Conservation (phyloP, 2,888 invertebrate species). For the Cataglyphis cursor region DNA sequence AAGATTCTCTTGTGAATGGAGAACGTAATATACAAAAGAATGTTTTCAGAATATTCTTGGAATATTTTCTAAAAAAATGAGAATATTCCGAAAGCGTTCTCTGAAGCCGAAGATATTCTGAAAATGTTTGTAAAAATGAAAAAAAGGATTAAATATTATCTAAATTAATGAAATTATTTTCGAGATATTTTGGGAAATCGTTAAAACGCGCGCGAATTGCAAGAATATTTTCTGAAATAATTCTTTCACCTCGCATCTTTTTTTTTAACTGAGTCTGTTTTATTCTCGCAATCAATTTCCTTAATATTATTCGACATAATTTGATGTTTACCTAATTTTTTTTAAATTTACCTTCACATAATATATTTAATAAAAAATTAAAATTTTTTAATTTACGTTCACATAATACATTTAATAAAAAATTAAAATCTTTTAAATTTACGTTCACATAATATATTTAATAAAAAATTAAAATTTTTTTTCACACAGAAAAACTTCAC, state of each 20-base stretch:
- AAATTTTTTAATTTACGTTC: background rate
- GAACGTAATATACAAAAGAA: slow-evolving; percentile 10
- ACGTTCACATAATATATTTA: background rate
- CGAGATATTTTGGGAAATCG: background rate
- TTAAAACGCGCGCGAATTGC: background rate
- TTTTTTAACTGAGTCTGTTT: background rate
- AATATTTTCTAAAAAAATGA: background rate
- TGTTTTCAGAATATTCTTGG: slow-evolving; percentile 15
- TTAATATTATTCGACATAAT: background rate
- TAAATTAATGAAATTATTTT: slow-evolving; percentile 12
- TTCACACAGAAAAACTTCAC: background rate
- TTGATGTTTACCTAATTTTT: slow-evolving; percentile 2
- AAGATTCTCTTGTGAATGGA: slow-evolving; percentile 35
- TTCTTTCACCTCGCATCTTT: background rate
- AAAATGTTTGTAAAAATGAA: background rate
- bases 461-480: slow-evolving; percentile 5
- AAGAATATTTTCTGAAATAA: slow-evolving; percentile 6
- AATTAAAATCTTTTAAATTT: background rate
- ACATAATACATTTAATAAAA: background rate
- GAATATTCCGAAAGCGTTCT: slow-evolving; percentile 2
- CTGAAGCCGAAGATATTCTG: slow-evolving; percentile 6
- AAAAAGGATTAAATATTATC: background rate
- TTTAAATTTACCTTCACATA: background rate
- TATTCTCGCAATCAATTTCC: background rate
- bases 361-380: background rate